Evolutionary conservation across 2,888 invertebrate genomes (phyloP).

Genomic region (Pimpla rufipes): DNA sequence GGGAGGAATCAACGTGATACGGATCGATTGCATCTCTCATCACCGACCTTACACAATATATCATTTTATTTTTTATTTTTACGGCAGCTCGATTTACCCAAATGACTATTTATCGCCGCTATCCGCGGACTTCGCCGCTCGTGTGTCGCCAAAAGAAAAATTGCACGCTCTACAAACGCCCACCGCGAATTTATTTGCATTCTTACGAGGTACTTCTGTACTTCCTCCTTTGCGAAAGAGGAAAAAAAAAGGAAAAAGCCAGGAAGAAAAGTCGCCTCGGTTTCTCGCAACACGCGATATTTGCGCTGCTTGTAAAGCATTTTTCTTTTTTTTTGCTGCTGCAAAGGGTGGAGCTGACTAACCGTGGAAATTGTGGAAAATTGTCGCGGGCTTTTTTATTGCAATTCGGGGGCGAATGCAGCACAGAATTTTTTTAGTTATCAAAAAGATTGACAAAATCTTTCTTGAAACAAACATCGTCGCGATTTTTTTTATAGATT

Average conservation of each 20-base stretch:
- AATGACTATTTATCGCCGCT: slow-evolving; percentile 27
- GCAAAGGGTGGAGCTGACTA: background rate
- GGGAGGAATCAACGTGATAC: background rate
- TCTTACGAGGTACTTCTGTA: slow-evolving; percentile 31
- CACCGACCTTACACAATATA: background rate
- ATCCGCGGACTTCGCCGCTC: too few species aligned
- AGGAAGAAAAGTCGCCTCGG: slow-evolving; percentile 26
- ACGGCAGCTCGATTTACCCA: slow-evolving; percentile 21
- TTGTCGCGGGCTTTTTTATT: background rate
- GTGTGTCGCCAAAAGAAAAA: slow-evolving; percentile 46
- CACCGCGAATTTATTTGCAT: slow-evolving; percentile 38
- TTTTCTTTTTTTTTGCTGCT: background rate
- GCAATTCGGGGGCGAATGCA: too few species aligned
- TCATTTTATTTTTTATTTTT: background rate
- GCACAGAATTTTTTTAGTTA: too few species aligned
- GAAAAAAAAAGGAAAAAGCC: slow-evolving; percentile 1
- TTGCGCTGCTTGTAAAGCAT: slow-evolving; percentile 8
- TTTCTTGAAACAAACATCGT: too few species aligned
- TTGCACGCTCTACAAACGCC: slow-evolving; percentile 32
- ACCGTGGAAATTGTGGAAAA: too few species aligned
- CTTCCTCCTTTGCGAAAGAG: slow-evolving; percentile 29
- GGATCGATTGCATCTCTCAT: slow-evolving; percentile 5
- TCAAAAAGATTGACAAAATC: too few species aligned
- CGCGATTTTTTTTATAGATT: too few species aligned
- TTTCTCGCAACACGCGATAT: slow-evolving; percentile 49